Percentiles rank a stretch among this genome's conserved stretches.
phyloP scores from a whole-genome alignment of 1,140 invertebrate genomes.

The Babylonia areolata region DNA sequence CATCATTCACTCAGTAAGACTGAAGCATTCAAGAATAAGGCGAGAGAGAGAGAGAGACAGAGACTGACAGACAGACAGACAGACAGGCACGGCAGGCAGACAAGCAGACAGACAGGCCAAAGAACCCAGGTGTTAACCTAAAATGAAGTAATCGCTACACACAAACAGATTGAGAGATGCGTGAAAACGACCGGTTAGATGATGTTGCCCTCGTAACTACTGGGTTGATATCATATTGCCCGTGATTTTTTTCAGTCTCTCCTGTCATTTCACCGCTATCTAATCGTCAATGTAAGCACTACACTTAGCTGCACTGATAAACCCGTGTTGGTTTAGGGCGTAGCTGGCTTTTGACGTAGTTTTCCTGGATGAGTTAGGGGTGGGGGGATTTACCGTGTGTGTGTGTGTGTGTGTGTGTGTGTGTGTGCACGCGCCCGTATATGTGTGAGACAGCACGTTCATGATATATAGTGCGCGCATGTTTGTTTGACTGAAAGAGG shows the following conservation, averaged over 20 bases:
- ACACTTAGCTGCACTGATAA: background rate
- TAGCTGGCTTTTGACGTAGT: too few relatives aligned
- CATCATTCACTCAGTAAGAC: too few relatives aligned
- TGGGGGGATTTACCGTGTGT: background rate
- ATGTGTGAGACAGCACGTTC: background rate
- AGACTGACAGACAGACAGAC: background rate
- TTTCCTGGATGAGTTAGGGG: too few relatives aligned
- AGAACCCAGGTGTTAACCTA: too few relatives aligned
- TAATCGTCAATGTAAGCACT: background rate
- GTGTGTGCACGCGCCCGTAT: background rate
- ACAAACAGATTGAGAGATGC: too few relatives aligned
- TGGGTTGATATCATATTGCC: background rate
- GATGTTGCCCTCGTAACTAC: background rate
- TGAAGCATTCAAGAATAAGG: too few relatives aligned
- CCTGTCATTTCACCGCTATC: background rate
- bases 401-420: constrained; percentile 20
- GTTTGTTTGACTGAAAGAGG: background rate
- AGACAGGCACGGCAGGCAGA: background rate
- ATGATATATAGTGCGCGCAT: background rate
- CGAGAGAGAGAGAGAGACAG: constrained; percentile 20
- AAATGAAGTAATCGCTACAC: too few relatives aligned
- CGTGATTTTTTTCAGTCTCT: background rate
- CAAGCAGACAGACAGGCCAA: too few relatives aligned
- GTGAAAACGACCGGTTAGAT: background rate
- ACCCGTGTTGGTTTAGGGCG: too few relatives aligned